A percentile compares a stretch with the other conserved stretches of the same genome.
Conservation (phyloP, 2,888 invertebrate genomes). For the Philhelius pedissequus region DNA sequence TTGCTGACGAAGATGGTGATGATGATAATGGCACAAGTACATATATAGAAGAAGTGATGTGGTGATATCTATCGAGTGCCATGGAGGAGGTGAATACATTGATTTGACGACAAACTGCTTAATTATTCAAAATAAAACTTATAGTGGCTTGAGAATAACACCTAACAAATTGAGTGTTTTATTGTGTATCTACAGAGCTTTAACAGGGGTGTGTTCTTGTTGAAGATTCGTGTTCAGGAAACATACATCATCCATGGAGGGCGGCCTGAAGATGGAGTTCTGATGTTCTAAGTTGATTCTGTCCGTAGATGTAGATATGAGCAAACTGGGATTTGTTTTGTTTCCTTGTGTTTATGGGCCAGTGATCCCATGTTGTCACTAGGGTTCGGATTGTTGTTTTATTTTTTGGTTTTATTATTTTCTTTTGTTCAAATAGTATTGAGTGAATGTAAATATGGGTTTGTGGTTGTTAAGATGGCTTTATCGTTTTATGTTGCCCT, state of each 20-base stretch:
- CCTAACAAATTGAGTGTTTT: constrained; percentile 38
- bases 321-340: neutral
- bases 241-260: neutral
- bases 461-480: neutral
- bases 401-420: neutral
- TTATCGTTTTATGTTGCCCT: neutral
- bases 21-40: constrained; percentile 12
- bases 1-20: constrained; percentile 14
- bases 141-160: neutral
- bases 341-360: neutral
- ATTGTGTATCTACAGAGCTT: neutral
- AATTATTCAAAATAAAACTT: constrained; percentile 56
- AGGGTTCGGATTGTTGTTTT: neutral
- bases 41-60: no score
- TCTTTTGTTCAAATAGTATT: constrained; percentile 5
- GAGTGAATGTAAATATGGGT: constrained; percentile 10
- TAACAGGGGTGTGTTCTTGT: neutral
- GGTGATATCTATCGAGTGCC: constrained; percentile 42
- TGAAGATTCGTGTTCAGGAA: no score
- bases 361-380: neutral
- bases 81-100: constrained; percentile 38
- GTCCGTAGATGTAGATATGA: neutral
- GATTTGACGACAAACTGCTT: constrained; percentile 45
- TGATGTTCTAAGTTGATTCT: neutral
- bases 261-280: neutral